Percentiles rank a stretch among this genome's conserved stretches.
These are phyloP conservation scores for Cepaea hortensis DNA, from an alignment of 2,888 invertebrate species.

Conservation along the genomic window DNA sequence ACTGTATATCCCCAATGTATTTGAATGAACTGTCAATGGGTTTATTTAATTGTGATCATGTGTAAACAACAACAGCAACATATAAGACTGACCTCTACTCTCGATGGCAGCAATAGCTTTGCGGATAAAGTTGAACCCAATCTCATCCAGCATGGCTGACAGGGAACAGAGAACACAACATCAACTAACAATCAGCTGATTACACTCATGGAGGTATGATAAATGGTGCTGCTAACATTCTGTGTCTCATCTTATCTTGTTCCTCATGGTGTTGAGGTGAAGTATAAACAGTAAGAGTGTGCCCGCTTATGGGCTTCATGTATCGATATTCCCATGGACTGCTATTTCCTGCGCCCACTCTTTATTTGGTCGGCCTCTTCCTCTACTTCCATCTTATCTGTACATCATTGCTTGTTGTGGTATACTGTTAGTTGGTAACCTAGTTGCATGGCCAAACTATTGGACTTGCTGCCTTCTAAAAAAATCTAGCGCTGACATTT, in stretches of 20 bases:
- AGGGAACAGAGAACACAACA: conserved; percentile 37
- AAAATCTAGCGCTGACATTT: no score
- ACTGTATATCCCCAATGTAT: neutral
- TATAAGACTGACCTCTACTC: conserved; percentile 81
- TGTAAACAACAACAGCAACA: neutral
- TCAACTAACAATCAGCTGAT: neutral
- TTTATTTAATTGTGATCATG: neutral
- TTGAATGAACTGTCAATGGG: neutral
- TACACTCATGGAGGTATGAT: no score
- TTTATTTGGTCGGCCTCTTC: no score
- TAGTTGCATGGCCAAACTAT: no score
- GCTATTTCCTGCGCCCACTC: no score
- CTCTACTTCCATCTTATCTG: no score
- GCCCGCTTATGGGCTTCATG: no score
- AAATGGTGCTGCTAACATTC: neutral
- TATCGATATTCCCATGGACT: neutral
- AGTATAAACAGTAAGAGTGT: no score
- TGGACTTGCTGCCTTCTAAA: no score
- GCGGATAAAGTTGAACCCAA: conserved; percentile 92
- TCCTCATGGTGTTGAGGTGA: no score
- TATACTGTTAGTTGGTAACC: no score
- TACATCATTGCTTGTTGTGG: no score
- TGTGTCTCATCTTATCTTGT: neutral
- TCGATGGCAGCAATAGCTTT: conserved; percentile 90
- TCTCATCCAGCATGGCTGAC: conserved; percentile 85